Conservation (phyloP, 2,888 invertebrate genomes). For the Napeogenes inachia region DNA sequence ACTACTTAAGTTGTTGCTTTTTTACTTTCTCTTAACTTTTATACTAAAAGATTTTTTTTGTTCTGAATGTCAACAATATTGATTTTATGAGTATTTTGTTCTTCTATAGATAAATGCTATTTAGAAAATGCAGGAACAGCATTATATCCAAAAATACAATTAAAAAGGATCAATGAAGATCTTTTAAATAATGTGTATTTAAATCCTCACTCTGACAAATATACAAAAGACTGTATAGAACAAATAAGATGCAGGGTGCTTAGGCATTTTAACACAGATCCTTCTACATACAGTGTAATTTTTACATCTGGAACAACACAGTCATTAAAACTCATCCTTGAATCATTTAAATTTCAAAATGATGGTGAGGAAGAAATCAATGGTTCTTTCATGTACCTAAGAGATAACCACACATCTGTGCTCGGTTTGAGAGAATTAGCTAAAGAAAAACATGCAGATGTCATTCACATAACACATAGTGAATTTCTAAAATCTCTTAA, state of each 20-base stretch:
- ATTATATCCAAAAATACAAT: slow-evolving; percentile 86
- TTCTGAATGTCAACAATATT: too few relatives aligned
- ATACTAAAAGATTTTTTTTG: neutral
- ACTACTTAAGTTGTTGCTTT: neutral
- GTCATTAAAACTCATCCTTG: slow-evolving; percentile 88
- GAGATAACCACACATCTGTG: slow-evolving; percentile 97
- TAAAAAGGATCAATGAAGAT: slow-evolving; percentile 80
- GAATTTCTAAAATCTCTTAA: slow-evolving; percentile 70
- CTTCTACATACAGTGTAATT: slow-evolving; percentile 89
- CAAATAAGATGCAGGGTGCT: slow-evolving; percentile 89
- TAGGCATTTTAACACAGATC: slow-evolving; percentile 88
- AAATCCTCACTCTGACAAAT: slow-evolving; percentile 93
- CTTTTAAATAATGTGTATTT: slow-evolving; percentile 85
- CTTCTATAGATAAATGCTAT: slow-evolving; percentile 82
- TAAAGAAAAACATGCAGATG: slow-evolving; percentile 68
- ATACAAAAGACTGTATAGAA: slow-evolving; percentile 90
- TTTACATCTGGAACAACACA: slow-evolving; percentile 97
- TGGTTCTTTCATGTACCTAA: slow-evolving; percentile 86
- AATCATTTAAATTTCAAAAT: slow-evolving; percentile 82
- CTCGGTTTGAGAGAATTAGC: slow-evolving; percentile 92
- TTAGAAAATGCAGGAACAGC: slow-evolving; percentile 94
- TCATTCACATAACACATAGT: slow-evolving; percentile 77
- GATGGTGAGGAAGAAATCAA: slow-evolving; percentile 41
- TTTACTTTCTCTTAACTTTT: neutral
- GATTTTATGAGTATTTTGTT: slow-evolving; percentile 4